Percentiles rank a stretch among this genome's conserved stretches.
phyloP scores from a whole-genome alignment of 1,140 invertebrate genomes.

The Drosophila miranda region DNA sequence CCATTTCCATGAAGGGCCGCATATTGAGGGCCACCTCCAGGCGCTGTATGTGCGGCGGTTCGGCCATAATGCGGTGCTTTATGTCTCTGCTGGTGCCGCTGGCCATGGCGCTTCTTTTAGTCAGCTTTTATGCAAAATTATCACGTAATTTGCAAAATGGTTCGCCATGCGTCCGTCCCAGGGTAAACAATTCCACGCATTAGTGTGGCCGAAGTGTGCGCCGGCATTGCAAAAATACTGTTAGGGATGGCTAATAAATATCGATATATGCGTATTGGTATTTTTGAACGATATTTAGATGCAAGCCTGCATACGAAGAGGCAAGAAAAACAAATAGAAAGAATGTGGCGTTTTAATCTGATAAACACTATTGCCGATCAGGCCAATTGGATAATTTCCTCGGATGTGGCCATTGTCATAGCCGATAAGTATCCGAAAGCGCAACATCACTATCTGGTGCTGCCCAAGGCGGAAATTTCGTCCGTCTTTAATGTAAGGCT shows the following conservation, averaged over 20 bases:
- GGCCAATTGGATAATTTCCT: conserved; percentile 85
- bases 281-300: too few relatives aligned
- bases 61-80: conserved; percentile 83
- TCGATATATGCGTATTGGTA: too few relatives aligned
- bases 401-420: conserved; percentile 88
- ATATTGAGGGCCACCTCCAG: conserved; percentile 92
- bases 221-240: conserved; percentile 23
- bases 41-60: conserved; percentile 92
- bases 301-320: too few relatives aligned
- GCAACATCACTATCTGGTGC: conserved; percentile 89
- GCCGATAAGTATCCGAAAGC: conserved; percentile 92
- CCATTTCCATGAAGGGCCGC: conserved; percentile 90
- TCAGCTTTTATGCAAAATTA: conserved; percentile 46
- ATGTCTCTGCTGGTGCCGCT: conserved; percentile 22
- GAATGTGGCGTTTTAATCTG: conserved; percentile 71
- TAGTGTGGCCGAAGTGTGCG: conserved; percentile 19
- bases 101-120: conserved; percentile 10
- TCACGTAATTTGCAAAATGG: conserved; percentile 57
- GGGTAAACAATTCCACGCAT: conserved; percentile 34
- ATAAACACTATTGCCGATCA: conserved; percentile 91
- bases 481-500: conserved; percentile 84
- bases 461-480: conserved; percentile 89
- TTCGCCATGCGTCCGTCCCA: conserved; percentile 42
- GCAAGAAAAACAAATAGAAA: too few relatives aligned
- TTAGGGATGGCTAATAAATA: background rate